A percentile compares a stretch with the other conserved stretches of the same genome.
These are phyloP conservation scores for Donacobius atricapilla DNA, from an alignment of 2,113 vertebrate genomes.

Conservation along the genomic window DNA sequence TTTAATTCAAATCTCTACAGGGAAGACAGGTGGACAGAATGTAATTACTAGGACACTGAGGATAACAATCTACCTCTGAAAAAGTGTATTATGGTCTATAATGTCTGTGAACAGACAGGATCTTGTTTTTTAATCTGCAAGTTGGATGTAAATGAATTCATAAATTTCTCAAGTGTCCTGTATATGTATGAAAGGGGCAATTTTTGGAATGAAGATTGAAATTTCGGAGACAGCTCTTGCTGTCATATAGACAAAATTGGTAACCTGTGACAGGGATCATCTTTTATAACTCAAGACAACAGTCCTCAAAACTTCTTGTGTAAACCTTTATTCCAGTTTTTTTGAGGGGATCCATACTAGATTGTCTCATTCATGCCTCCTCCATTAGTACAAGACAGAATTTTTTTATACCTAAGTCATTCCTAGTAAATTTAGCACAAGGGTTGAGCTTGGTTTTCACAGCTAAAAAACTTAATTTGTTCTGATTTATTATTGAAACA, in stretches of 20 bases:
- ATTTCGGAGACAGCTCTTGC: not conserved
- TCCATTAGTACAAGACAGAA: not conserved
- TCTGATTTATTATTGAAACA: conserved; percentile 26
- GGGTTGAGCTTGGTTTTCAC: not conserved
- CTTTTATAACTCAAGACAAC: not conserved
- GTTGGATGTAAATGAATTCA: not conserved
- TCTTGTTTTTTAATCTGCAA: not conserved
- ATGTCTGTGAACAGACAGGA: not conserved
- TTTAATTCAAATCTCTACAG: conserved; percentile 9
- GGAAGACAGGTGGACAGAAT: conserved; percentile 11
- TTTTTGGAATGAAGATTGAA: conserved; percentile 28
- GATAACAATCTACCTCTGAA: not conserved
- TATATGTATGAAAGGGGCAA: not conserved
- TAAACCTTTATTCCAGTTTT: not conserved
- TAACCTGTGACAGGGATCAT: not conserved
- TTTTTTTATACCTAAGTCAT: not conserved
- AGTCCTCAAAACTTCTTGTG: not conserved
- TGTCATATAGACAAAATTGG: not conserved
- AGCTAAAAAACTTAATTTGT: conserved; percentile 21
- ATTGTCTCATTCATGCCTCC: not conserved
- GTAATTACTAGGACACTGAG: not conserved
- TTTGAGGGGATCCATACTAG: not conserved
- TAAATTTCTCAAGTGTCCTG: not conserved
- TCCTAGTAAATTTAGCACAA: not conserved
- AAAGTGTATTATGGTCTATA: not conserved